Base-by-base conservation (phyloP, 2,888 invertebrate species). In the Melanchra persicariae region DNA sequence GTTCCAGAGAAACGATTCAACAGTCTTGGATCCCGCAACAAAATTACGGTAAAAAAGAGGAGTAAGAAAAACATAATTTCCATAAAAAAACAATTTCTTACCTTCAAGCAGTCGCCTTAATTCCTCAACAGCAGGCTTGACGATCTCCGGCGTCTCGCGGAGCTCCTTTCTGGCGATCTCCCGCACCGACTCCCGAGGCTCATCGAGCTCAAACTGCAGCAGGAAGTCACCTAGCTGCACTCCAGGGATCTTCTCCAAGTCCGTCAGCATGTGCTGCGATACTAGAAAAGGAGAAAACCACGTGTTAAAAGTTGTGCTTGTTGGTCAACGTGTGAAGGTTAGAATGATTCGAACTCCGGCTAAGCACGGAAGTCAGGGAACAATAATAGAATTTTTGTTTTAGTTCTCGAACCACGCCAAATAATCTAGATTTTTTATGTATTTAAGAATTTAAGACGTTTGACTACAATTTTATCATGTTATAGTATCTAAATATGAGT, bases 261-360 rank as follows among this genome's bases (percentile, higher is more conserved):
- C 97, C 55, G 98, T 98, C 89, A 98, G 93, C 97, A 98, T 97
- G 71, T 97, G 97, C 84, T 96, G 97, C 72, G 97, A 96, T 93
- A 97, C 97, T 97, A 93, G 1, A 96, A 96, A 81, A 79, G 58
- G 52, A 49, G 37, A n/a, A 9, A 26, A 37, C 3, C 12, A 37
- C 1, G 15, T 2, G 24, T 49, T 49, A 49, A 15, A 24, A 0
- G 8, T 22, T 17, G 10, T 67, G 1, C 19, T 60, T 51, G 24
- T n/a, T 51, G 9, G 5, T 7, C 26, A 6, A 7, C 0, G 3
- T n/a, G 2, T 1, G 19, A 22, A 15, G 43, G 2, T 74, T 10
- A 7, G 52, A 12, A 49, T n/a, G n/a, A 24, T 24, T 24, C 17
- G 3, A 9, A 30, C 0, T 30, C 40, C 19, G 10, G n/a, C 3